Base-by-base conservation (phyloP, 2,797 vertebrate genomes). In the Crypturellus tataupa region DNA sequence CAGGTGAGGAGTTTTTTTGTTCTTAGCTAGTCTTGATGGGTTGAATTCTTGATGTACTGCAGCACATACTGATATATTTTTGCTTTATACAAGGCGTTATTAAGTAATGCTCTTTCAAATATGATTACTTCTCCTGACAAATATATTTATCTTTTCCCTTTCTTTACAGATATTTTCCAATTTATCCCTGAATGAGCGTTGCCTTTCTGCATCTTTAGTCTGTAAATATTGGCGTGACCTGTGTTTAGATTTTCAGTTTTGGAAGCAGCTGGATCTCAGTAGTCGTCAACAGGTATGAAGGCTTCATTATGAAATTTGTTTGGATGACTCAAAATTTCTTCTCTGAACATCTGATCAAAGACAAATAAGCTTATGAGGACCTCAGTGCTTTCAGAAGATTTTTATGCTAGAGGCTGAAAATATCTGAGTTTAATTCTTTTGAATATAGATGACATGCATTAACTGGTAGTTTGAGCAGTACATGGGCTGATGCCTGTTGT, bases 171-270 rank as follows among this genome's bases (percentile, higher is more conserved):
- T 99, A 97, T 99, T 99, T 97, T 99, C 99, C 92, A 99, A 99
- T 96, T 97, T 99, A 95, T 99, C 99, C 31, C 97, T 99, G 97
- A 99, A 99, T 96, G 99, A 99, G 70, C 98, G 99, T 71, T 99
- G 99, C 97, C 98, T 99, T 91, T 98, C 98, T 94, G 99, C 98
- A 58, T 99, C 99, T 18, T 98, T 99, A 98, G 99, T 99, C 89
- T 99, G 99, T 98, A 99, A 99, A 97, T 99, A 99, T 83, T 99
- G 99, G 99, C 98, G 98, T 87, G 99, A 99, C 85, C 99, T 99
- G 91, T 99, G 99, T 97, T 98, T 99, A 97, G 99, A 99, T 97
- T 99, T 99, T 97, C 99, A 99, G 96, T 99, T 99, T 97, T 99
- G 99, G 99, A 99, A 99, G 97, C 99, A 99, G 96, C 98, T 99